phyloP scores from a whole-genome alignment of 2,797 vertebrate species.

The Coreius guichenoti region DNA sequence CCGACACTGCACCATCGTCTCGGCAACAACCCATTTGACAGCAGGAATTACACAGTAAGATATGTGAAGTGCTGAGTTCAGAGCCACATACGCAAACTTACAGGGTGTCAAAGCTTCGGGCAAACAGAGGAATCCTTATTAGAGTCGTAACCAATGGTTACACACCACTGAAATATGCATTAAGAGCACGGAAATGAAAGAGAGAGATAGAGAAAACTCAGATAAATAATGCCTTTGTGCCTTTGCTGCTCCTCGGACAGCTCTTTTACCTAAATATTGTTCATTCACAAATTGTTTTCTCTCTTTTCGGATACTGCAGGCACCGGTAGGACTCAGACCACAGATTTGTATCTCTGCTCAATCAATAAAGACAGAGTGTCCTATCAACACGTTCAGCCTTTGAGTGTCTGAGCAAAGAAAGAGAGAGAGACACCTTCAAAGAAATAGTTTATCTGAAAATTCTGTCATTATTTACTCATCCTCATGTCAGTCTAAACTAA shows the following conservation, averaged over 20 bases:
- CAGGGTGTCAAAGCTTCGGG: constrained; percentile 28
- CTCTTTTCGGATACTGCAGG: background rate
- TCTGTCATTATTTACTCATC: background rate
- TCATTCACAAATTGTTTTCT: constrained; percentile 9
- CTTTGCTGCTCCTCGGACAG: constrained; percentile 4
- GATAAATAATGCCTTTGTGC: background rate
- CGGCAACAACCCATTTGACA: constrained; percentile 61
- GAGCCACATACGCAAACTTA: constrained; percentile 48
- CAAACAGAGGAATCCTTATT: constrained; percentile 33
- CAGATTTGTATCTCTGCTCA: constrained; percentile 17
- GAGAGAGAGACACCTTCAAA: background rate
- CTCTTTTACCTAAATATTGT: constrained; percentile 29
- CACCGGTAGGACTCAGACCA: constrained; percentile 18
- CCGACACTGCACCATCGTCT: constrained; percentile 44
- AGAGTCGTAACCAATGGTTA: constrained; percentile 46
- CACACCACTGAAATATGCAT: constrained; percentile 53
- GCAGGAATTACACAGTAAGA: constrained; percentile 56
- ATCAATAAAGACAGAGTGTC: constrained; percentile 35
- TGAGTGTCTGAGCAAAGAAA: background rate
- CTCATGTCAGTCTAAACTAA: background rate
- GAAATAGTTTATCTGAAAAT: background rate
- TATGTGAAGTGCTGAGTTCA: constrained; percentile 51
- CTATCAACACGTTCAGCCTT: background rate
- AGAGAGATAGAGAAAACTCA: background rate
- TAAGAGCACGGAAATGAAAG: constrained; percentile 37